Conservation (phyloP, 2,888 invertebrate species). For the Schrankia costaestrigalis region DNA sequence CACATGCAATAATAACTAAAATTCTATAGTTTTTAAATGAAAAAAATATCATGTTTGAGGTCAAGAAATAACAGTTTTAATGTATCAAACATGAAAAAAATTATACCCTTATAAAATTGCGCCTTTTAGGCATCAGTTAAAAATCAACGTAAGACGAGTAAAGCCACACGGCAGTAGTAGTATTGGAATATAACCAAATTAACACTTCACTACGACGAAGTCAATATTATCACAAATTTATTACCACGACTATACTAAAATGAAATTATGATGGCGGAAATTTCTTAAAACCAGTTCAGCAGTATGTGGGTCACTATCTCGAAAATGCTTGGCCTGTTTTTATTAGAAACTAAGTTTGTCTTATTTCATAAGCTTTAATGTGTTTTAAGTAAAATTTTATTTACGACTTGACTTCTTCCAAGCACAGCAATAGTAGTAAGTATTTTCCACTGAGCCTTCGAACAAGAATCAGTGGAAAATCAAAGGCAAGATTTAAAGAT, state of each 20-base stretch:
- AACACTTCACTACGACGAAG: constrained; percentile 22
- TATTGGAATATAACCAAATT: constrained; percentile 22
- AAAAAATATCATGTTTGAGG: background rate
- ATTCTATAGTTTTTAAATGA: no score
- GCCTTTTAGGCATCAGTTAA: no score
- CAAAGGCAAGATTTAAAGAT: background rate
- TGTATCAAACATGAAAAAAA: background rate
- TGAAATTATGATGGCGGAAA: constrained; percentile 19
- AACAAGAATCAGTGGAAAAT: background rate
- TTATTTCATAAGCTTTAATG: constrained; percentile 12
- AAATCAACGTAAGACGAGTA: no score
- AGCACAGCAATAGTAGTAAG: no score
- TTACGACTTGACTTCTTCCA: no score
- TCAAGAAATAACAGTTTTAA: no score
- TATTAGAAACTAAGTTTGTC: constrained; percentile 10
- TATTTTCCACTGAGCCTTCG: background rate
- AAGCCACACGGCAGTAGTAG: no score
- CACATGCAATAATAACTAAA: no score
- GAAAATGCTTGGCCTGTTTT: constrained; percentile 19
- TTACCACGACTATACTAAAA: constrained; percentile 14
- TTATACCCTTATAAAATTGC: no score
- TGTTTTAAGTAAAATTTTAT: background rate
- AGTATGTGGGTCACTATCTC: constrained; percentile 21
- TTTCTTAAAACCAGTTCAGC: constrained; percentile 22
- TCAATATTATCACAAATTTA: constrained; percentile 34